Evolutionary conservation across 2,797 vertebrate species (phyloP), one percentile per base, ranked within the genome.

Genomic region (Dallia pectoralis): DNA sequence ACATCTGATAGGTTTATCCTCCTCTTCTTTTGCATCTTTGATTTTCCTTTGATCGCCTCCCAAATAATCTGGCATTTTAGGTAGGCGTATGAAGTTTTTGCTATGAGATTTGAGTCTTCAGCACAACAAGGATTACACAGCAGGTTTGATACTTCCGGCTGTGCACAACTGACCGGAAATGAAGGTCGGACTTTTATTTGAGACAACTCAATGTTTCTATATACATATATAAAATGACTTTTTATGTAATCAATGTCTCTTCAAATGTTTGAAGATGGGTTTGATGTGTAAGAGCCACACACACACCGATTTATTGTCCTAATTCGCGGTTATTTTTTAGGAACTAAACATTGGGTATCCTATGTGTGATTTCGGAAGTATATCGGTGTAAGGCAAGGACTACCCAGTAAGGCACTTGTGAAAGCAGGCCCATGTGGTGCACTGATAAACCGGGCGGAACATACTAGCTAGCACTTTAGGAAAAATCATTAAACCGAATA

Each of bases 1-100:
- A 98, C 97, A 94, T 88, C 97, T 93, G 78, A 99, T 98, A 1
- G 96, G 96, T 0, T 87, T 93, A 66, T 99, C 97, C 3, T 97
- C 97, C 77, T 98, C 97, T 69, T 97, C 96, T 18, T 97, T 59
- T 22, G 12, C 96, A 67, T 98, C 96, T 74, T 97, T 99, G 2
- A 93, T 93, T 87, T 99, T 99, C 74, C 97, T 91, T 72, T 99
- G 97, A 33, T 97, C 97, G 0, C 95, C 89, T 51, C 97, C 97
- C 62, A 99, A 85, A 79, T 98, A 97, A 77, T 99, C 97, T 69
- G 97, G 97, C 97, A 99, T 98, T 18, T 81, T 51, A 4, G 0
- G 22, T 49, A 16, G 47, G 0, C 0, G 3, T 18, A 7, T 12
- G 14, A 63, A 74, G 49, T 65, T 3, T 56, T n/a, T 44, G 3